Evolutionary conservation across 2,888 invertebrate genomes (phyloP).

Genomic region (Erpobdella octoculata): DNA sequence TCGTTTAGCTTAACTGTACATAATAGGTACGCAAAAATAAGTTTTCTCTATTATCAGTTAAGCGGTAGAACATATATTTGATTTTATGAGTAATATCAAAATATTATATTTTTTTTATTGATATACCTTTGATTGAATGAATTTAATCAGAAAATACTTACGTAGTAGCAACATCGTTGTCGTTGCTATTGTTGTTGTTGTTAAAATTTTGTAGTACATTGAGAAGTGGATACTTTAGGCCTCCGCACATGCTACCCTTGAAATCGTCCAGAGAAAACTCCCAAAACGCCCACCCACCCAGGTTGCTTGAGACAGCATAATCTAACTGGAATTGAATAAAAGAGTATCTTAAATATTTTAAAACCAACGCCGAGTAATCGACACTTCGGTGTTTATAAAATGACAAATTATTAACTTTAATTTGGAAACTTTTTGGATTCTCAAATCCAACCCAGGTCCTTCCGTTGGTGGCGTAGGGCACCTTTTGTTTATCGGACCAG

Average conservation of each 20-base stretch:
- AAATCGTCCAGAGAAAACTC: constrained; percentile 19
- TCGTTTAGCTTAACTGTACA: no score
- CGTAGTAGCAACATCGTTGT: not conserved
- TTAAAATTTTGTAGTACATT: not conserved
- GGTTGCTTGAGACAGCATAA: not conserved
- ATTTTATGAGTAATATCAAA: not conserved
- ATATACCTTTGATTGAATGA: not conserved
- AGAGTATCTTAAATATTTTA: no score
- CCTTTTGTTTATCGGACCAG: constrained; percentile 20
- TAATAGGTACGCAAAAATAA: no score
- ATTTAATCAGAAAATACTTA: no score
- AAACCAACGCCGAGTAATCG: no score
- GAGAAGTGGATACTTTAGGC: constrained; percentile 1
- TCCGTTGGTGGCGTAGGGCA: constrained; percentile 3
- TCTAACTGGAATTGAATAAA: constrained; percentile 2
- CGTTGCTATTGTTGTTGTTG: not conserved
- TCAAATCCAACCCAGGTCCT: constrained; percentile 10
- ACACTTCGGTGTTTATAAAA: no score
- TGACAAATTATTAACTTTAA: not conserved
- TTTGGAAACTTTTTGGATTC: not conserved
- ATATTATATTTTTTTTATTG: not conserved
- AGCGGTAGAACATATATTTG: not conserved
- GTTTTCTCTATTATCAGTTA: not conserved
- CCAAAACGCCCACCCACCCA: constrained; percentile 20
- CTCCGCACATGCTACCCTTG: constrained; percentile 14